Base-by-base conservation (phyloP, 35 echinoderm and acorn worm species). In the Antedon bifida region DNA sequence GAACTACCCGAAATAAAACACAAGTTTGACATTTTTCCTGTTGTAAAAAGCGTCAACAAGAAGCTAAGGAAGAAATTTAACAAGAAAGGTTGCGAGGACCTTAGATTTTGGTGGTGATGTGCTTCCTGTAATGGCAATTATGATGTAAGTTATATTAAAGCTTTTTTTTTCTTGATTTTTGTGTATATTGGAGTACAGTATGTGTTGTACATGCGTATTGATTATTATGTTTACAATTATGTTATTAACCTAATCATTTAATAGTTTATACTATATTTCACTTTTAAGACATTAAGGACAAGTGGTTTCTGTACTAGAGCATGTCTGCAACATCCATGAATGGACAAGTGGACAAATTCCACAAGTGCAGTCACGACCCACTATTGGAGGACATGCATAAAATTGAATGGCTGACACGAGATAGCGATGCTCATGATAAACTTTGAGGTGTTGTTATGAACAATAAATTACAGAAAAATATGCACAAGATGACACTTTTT, bases 21-120 rank as follows among this genome's bases (percentile, higher is more conserved):
- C 34, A 81, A 88, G 32, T 84, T 84, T 55, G 90, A 91, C 39
- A 39, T 91, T 0, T 87, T 75, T 85, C 90, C 87, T 34, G 45
- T 91, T 10, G 26, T 46, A 33, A 91, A 87, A 77, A 79, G 44
- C 0, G 9, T 88, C 0, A 76, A 75, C 19, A 91, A 88, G 34
- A 84, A 77, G 32, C 19, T 77, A 32, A 30, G 30, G 30, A 35
- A 77, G 78, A 14, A 80, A 38, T 16, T 5, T 84, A 29, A 26
- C 84, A 89, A 81, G 38, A 17, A 21, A 75, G n/a, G n/a, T n/a
- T n/a, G 77, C 78, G 87, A 83, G 33, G 75, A 84, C 29, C 39
- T 84, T 3, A 42, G 21, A 5, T 36, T 30, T 4, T 89, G 86
- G 86, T 88, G 86, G 80, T 88, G 78, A 16, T 35, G 33, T 80